Evolutionary conservation across 2,888 invertebrate genomes (phyloP).

Genomic region (Cephus spinipes): DNA sequence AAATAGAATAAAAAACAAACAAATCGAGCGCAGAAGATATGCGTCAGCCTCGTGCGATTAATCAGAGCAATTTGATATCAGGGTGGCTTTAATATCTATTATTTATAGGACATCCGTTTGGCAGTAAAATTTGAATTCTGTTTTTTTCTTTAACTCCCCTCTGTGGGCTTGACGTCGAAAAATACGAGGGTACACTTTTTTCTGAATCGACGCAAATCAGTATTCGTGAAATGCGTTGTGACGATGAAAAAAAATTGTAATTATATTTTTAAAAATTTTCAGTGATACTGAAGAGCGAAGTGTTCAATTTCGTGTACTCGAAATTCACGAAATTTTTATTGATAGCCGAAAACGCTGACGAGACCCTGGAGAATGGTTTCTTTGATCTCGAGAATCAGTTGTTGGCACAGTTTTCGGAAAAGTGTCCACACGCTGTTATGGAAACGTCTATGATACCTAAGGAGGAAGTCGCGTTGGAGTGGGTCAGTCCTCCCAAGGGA

Average conservation of each 20-base stretch:
- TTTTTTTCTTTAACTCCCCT: not conserved
- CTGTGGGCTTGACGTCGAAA: not conserved
- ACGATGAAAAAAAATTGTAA: not conserved
- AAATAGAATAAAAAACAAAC: not conserved
- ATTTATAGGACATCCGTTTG: not conserved
- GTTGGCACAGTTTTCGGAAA: slow-evolving; percentile 79
- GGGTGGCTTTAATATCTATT: not conserved
- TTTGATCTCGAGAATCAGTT: slow-evolving; percentile 68
- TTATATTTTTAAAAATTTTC: slow-evolving; percentile 28
- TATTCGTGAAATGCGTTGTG: not conserved
- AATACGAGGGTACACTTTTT: not conserved
- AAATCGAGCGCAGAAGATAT: not conserved
- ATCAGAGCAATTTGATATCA: not conserved
- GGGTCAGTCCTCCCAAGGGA: slow-evolving; percentile 88
- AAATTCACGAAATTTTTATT: slow-evolving; percentile 86
- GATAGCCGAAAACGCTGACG: slow-evolving; percentile 71
- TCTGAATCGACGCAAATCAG: not conserved
- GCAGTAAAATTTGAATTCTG: not conserved
- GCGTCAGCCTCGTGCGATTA: not conserved
- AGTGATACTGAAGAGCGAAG: slow-evolving; percentile 79
- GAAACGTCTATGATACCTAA: slow-evolving; percentile 85
- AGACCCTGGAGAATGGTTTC: slow-evolving; percentile 53
- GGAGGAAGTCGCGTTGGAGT: slow-evolving; percentile 87
- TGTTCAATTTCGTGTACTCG: slow-evolving; percentile 75
- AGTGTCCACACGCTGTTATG: slow-evolving; percentile 86